Evolutionary conservation across 1,140 invertebrate genomes (phyloP).

Genomic region (Pentalonia nigronervosa): DNA sequence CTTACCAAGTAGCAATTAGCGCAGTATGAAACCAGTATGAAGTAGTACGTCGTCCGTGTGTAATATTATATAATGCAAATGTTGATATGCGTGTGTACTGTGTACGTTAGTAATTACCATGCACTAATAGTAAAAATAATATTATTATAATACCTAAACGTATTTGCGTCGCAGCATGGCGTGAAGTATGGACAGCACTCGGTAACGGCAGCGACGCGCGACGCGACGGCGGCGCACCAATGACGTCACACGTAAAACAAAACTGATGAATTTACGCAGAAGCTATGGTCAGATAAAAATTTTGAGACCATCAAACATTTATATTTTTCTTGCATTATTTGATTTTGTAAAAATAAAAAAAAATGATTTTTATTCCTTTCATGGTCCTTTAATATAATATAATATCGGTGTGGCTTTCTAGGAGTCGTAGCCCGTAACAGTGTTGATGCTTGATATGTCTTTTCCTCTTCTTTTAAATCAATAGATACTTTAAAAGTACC

Average conservation of each 20-base stretch:
- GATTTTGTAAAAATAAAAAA: background rate
- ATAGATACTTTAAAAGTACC: background rate
- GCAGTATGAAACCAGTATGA: no score
- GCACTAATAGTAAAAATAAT: no score
- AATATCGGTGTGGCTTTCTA: no score
- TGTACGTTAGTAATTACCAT: no score
- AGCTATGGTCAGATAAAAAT: background rate
- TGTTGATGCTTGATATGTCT: background rate
- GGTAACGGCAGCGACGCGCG: background rate
- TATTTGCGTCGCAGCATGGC: background rate
- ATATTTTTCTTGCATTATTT: background rate
- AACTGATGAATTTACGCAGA: background rate
- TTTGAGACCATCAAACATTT: background rate
- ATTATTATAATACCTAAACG: background rate
- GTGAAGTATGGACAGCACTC: no score
- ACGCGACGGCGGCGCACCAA: background rate
- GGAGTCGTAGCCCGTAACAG: no score
- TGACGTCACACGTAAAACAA: constrained; percentile 30
- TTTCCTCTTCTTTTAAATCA: background rate
- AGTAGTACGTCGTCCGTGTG: no score
- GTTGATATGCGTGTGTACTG: background rate
- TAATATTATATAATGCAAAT: constrained; percentile 6
- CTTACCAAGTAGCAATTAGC: no score
- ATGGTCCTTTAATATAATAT: constrained; percentile 26
- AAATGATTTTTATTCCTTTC: constrained; percentile 15